phyloP scores from a whole-genome alignment of 2,797 vertebrate genomes.

The Morus bassanus region DNA sequence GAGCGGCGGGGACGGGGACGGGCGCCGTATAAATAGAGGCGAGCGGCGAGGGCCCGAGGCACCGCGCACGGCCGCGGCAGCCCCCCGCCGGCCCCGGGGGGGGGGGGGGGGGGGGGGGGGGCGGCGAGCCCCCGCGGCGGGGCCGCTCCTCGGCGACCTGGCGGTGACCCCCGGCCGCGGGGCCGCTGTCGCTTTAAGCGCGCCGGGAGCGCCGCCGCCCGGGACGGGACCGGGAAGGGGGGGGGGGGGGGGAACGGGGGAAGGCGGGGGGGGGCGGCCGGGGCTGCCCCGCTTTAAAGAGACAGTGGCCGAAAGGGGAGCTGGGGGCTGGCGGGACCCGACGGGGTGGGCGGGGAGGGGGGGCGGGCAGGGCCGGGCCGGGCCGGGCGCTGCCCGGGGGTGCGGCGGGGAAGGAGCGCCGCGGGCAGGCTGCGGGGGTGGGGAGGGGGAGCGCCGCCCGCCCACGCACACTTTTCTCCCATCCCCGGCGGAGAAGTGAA shows the following conservation, averaged over 20 bases:
- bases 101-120: neutral
- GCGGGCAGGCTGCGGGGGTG: neutral
- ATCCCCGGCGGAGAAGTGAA: conserved; percentile 29
- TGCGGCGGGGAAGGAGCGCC: neutral
- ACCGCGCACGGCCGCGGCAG: neutral
- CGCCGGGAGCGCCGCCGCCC: neutral
- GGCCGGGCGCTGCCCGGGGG: conserved; percentile 6
- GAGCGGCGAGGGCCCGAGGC: neutral
- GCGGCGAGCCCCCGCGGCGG: neutral
- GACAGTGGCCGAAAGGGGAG: conserved; percentile 75
- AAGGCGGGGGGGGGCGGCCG: neutral
- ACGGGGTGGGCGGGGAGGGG: conserved; percentile 8
- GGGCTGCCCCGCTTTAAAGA: conserved; percentile 68
- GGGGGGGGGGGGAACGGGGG: too few species aligned
- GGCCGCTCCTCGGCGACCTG: conserved; percentile 80
- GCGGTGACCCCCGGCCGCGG: conserved; percentile 85
- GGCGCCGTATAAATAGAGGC: neutral
- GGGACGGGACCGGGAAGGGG: neutral
- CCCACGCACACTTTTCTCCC: conserved; percentile 16
- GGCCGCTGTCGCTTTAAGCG: conserved; percentile 88
- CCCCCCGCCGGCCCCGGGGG: neutral
- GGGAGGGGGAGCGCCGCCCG: neutral
- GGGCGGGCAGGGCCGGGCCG: neutral
- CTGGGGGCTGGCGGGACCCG: conserved; percentile 8
- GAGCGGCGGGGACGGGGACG: neutral